These are phyloP conservation scores for Crotalus tigris DNA, from an alignment of 2,113 vertebrate species.

Conservation along the genomic window DNA sequence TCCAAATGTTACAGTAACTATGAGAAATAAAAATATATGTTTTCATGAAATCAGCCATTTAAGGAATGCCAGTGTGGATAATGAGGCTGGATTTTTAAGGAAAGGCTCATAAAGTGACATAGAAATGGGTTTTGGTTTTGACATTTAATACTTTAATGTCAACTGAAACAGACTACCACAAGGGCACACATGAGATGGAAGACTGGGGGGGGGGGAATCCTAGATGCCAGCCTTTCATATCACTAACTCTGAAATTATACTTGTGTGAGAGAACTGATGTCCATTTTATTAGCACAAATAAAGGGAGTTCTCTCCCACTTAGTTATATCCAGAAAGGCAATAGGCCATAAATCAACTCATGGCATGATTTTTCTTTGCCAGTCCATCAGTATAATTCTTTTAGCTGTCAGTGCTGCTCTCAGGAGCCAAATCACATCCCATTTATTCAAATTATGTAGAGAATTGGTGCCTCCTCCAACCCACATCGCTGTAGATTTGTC, in stretches of 20 bases:
- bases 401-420: conserved; percentile 62
- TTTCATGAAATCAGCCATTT: conserved; percentile 1
- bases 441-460: conserved; percentile 67
- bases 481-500: conserved; percentile 62
- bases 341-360: conserved; percentile 69
- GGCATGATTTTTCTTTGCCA: conserved; percentile 67
- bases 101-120: conserved; percentile 3
- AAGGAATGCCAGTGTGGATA: not conserved
- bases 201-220: conserved; percentile 27
- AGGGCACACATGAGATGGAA: conserved; percentile 20
- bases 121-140: conserved; percentile 28
- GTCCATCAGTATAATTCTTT: conserved; percentile 69
- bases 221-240: conserved; percentile 39
- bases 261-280: conserved; percentile 60
- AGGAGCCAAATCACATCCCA: conserved; percentile 65
- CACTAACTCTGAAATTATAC: conserved; percentile 45
- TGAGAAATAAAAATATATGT: not conserved
- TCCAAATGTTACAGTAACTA: not conserved
- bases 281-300: conserved; percentile 69
- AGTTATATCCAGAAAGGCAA: conserved; percentile 67
- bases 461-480: conserved; percentile 65
- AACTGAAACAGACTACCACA: conserved; percentile 20
- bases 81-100: conserved; percentile 16
- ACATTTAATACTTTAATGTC: conserved; percentile 7
- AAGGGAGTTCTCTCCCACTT: conserved; percentile 67